phyloP scores from a whole-genome alignment of 2,113 vertebrate species.

The Chaetodon trifascialis region DNA sequence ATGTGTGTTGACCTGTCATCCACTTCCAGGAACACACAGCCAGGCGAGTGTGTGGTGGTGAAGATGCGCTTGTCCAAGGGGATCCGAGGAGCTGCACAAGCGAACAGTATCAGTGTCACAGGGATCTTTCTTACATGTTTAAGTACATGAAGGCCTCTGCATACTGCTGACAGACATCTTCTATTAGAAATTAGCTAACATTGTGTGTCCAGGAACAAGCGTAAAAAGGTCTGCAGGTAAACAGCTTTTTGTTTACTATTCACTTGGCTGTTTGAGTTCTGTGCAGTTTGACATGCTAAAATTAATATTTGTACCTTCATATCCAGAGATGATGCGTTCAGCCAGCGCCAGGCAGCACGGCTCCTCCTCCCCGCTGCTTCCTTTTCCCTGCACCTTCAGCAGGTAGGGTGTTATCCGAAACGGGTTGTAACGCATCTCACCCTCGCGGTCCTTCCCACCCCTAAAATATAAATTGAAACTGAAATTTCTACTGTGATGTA shows the following conservation, averaged over 20 bases:
- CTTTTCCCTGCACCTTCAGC: slow-evolving; percentile 81
- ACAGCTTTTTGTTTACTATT: background rate
- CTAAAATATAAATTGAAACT: slow-evolving; percentile 69
- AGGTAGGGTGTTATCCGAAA: slow-evolving; percentile 90
- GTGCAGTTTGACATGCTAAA: background rate
- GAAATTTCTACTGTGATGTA: background rate
- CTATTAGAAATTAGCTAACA: background rate
- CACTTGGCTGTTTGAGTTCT: background rate
- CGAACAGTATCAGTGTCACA: background rate
- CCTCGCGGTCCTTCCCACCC: slow-evolving; percentile 84
- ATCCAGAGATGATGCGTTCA: slow-evolving; percentile 92
- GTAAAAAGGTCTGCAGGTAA: background rate
- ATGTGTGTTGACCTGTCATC: slow-evolving; percentile 88
- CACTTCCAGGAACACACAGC: slow-evolving; percentile 93
- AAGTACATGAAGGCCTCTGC: background rate
- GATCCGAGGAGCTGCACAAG: slow-evolving; percentile 88
- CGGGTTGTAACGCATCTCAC: slow-evolving; percentile 84
- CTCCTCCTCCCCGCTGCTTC: slow-evolving; percentile 74
- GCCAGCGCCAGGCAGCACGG: slow-evolving; percentile 89
- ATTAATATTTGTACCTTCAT: slow-evolving; percentile 85
- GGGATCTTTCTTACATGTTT: background rate
- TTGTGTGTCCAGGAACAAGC: background rate
- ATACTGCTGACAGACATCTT: background rate
- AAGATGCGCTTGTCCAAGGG: slow-evolving; percentile 93
- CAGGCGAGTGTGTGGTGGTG: slow-evolving; percentile 93